A percentile compares a stretch with the other conserved stretches of the same genome.
phyloP scores from a whole-genome alignment of 2,113 vertebrate species.

The Toxostoma redivivum region DNA sequence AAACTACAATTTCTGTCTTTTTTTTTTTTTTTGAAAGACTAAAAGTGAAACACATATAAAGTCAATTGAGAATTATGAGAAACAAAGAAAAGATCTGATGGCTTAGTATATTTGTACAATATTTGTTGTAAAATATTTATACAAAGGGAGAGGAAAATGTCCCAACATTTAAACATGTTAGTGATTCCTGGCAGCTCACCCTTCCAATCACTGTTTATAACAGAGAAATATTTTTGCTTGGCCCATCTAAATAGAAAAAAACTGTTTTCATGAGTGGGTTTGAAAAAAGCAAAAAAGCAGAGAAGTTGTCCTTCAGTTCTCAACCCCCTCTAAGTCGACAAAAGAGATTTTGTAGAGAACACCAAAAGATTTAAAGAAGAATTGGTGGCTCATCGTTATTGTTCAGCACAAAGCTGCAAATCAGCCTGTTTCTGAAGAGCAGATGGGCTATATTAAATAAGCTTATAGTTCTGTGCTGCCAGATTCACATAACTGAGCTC shows the following conservation, averaged over 20 bases:
- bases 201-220: background rate
- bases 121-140: background rate
- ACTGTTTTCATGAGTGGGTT: background rate
- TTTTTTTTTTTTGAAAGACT: background rate
- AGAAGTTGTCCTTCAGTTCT: background rate
- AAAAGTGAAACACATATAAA: background rate
- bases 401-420: background rate
- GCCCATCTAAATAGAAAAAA: background rate
- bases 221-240: background rate
- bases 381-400: background rate
- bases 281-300: background rate
- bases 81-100: background rate
- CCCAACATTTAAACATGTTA: background rate
- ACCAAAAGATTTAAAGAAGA: background rate
- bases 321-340: background rate
- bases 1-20: rapidly evolving
- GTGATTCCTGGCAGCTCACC: background rate
- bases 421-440: background rate
- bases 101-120: background rate
- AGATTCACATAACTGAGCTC: background rate
- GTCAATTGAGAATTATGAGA: background rate
- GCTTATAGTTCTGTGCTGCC: background rate
- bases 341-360: background rate
- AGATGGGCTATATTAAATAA: background rate
- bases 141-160: background rate